These are phyloP conservation scores for Hypomecis atomaria DNA, from an alignment of 2,888 invertebrate species.

Conservation along the genomic window DNA sequence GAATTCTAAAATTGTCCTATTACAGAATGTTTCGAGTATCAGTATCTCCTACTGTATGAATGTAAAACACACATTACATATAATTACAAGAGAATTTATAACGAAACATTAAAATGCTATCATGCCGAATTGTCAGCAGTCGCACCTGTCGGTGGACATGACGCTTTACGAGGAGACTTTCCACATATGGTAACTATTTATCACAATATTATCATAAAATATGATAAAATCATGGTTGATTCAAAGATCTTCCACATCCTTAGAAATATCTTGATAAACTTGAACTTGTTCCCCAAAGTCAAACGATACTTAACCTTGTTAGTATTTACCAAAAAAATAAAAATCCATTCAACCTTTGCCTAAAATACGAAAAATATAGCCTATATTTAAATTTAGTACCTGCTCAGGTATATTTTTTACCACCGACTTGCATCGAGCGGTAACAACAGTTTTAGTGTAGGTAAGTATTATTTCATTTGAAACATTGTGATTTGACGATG, in stretches of 20 bases:
- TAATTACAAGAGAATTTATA: neutral
- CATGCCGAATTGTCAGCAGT: neutral
- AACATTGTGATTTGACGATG: constrained; percentile 3
- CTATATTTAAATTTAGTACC: too few species aligned
- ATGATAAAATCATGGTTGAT: too few species aligned
- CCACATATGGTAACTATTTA: constrained; percentile 47
- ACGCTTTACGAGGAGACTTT: constrained; percentile 35
- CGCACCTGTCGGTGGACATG: constrained; percentile 5
- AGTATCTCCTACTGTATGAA: constrained; percentile 9
- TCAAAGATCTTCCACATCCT: neutral
- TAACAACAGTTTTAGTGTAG: neutral
- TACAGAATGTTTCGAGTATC: constrained; percentile 11
- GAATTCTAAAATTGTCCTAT: neutral
- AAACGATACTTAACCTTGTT: too few species aligned
- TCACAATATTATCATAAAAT: neutral
- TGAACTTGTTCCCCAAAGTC: neutral
- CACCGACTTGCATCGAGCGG: neutral
- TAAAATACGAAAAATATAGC: too few species aligned
- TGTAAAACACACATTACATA: constrained; percentile 2
- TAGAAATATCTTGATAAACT: neutral
- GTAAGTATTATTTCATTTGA: neutral
- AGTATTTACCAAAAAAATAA: too few species aligned
- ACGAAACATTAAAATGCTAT: constrained; percentile 3
- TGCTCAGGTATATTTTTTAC: too few species aligned
- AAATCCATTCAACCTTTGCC: too few species aligned